Conservation (phyloP, 2,797 vertebrate genomes). For the Eremophila alpestris region DNA sequence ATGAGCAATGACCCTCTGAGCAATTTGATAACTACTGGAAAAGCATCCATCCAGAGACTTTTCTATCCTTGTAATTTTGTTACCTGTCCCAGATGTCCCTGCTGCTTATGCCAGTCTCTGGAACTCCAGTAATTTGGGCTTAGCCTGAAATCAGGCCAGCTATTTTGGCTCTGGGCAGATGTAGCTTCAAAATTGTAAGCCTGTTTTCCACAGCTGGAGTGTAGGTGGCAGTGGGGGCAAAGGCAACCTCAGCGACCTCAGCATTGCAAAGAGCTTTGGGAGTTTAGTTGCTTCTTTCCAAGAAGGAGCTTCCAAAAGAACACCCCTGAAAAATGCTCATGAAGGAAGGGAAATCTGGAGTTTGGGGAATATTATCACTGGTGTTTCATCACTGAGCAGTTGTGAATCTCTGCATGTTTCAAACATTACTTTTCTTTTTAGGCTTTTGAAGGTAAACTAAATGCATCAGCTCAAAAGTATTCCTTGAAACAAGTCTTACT, state of each 20-base stretch:
- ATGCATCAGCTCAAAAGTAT: background rate
- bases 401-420: background rate
- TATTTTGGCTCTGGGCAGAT: background rate
- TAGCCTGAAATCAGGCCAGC: background rate
- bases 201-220: background rate
- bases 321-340: background rate
- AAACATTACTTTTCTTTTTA: background rate
- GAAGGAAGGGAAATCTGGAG: background rate
- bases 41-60: background rate
- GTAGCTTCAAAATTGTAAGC: background rate
- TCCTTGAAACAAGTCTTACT: constrained; percentile 2
- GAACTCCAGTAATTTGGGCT: background rate
- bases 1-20: background rate
- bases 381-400: background rate
- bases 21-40: background rate
- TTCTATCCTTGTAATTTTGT: background rate
- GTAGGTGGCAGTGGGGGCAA: background rate
- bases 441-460: background rate
- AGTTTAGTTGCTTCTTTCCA: background rate
- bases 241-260: background rate
- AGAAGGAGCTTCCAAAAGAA: background rate
- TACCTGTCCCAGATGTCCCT: background rate
- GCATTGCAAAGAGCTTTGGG: background rate
- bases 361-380: background rate
- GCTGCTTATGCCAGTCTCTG: background rate